phyloP scores from a whole-genome alignment of 2,113 vertebrate species.

The Etheostoma cragini region DNA sequence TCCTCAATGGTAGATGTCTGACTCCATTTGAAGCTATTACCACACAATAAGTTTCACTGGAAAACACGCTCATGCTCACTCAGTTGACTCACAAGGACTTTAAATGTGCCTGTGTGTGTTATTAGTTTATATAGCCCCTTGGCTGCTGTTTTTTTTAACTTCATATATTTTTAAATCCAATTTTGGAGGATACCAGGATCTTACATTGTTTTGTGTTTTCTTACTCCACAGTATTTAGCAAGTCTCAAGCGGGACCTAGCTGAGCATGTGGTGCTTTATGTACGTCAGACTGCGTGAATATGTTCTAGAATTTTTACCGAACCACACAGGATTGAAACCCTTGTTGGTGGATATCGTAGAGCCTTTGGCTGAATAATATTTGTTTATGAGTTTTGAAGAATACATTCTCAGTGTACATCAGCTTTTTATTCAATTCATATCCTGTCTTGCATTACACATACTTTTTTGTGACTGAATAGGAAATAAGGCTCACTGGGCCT shows the following conservation, averaged over 20 bases:
- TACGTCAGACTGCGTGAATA: slow-evolving; percentile 3
- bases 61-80: slow-evolving; percentile 24
- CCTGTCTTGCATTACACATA: slow-evolving; percentile 2
- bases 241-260: background rate
- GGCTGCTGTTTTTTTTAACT: background rate
- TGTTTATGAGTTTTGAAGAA: slow-evolving; percentile 21
- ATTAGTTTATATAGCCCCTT: background rate
- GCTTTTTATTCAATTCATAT: slow-evolving; percentile 30
- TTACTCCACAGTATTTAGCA: slow-evolving; percentile 1
- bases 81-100: slow-evolving; percentile 22
- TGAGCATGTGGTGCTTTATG: slow-evolving; percentile 14
- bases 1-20: slow-evolving; percentile 19
- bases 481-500: slow-evolving; percentile 6
- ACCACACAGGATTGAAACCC: slow-evolving; percentile 18
- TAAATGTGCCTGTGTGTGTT: slow-evolving; percentile 27
- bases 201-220: background rate
- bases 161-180: slow-evolving; percentile 16
- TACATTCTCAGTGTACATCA: background rate
- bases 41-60: slow-evolving; percentile 34
- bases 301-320: slow-evolving; percentile 25
- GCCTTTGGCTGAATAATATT: slow-evolving; percentile 13
- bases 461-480: slow-evolving; percentile 11
- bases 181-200: background rate
- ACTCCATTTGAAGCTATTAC: slow-evolving; percentile 47
- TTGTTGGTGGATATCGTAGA: background rate